These are phyloP conservation scores for Trachythela sp. DNA, from an alignment of 64 coral and sea anemone species.

Conservation along the genomic window DNA sequence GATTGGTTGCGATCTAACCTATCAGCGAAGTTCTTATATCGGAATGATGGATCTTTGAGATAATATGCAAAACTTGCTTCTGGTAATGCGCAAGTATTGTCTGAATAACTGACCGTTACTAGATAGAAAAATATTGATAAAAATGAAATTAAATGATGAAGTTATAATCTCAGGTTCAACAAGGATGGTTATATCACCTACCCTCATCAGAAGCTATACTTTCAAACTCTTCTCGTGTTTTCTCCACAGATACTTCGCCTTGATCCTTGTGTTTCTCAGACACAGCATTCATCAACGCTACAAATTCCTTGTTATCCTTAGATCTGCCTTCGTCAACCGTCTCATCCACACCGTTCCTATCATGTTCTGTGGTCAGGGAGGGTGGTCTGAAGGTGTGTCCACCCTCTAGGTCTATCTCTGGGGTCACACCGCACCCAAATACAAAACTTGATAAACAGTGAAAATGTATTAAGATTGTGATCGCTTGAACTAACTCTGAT, in stretches of 20 bases:
- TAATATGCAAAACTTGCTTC: conserved; percentile 53
- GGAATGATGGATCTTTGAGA: conserved; percentile 61
- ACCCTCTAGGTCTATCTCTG: conserved; percentile 83
- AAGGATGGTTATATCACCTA: too few relatives aligned
- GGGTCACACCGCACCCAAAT: conserved; percentile 75
- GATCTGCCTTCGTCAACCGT: neutral
- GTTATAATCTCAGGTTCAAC: too few relatives aligned
- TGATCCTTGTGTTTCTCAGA: neutral
- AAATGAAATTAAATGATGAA: neutral
- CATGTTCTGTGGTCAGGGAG: conserved; percentile 14
- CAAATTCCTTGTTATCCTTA: neutral
- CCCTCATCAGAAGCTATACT: conserved; percentile 6
- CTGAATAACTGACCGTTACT: neutral
- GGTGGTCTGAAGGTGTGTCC: conserved; percentile 68
- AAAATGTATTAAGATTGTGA: conserved; percentile 74
- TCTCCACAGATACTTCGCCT: neutral
- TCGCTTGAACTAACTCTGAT: conserved; percentile 90
- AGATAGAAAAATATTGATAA: neutral
- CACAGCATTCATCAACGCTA: conserved; percentile 4
- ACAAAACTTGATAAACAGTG: conserved; percentile 80
- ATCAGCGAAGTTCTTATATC: conserved; percentile 75
- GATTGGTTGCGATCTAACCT: conserved; percentile 41
- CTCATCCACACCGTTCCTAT: neutral
- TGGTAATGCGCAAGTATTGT: neutral
- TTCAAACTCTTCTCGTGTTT: neutral